phyloP scores from a whole-genome alignment of 1,140 invertebrate genomes.

The Bombus sibiricus region DNA sequence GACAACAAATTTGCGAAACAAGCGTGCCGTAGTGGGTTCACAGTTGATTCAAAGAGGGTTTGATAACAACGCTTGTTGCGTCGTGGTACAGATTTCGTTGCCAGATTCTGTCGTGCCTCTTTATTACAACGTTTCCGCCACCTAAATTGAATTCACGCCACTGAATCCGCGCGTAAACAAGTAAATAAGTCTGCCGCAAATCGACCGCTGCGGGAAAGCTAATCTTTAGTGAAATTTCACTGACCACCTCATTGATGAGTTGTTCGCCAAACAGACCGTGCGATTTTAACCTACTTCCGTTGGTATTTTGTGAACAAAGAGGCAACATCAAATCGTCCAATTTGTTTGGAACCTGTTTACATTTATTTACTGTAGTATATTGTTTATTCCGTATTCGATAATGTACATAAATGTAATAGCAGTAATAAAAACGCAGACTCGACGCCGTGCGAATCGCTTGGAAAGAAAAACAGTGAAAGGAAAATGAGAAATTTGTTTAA shows the following conservation, averaged over 20 bases:
- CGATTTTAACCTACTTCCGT: conserved; percentile 16
- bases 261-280: background rate
- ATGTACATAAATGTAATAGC: too few species aligned
- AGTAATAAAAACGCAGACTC: too few species aligned
- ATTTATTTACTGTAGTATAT: too few species aligned
- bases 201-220: conserved; percentile 7
- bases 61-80: conserved; percentile 34
- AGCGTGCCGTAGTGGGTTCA: background rate
- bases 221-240: conserved; percentile 12
- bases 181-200: conserved; percentile 32
- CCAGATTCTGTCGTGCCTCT: background rate
- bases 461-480: too few species aligned
- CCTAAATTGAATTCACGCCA: conserved; percentile 20
- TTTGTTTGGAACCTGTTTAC: background rate
- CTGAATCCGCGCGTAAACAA: conserved; percentile 22
- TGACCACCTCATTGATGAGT: conserved; percentile 1
- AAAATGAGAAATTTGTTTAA: too few species aligned
- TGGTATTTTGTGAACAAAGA: background rate
- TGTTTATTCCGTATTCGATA: too few species aligned
- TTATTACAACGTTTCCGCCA: conserved; percentile 2
- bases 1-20: too few species aligned
- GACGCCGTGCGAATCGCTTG: too few species aligned
- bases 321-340: background rate
- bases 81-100: background rate
- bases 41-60: background rate